These are phyloP conservation scores for Aplodontia rufa DNA, from an alignment of 2,113 vertebrate species.

Conservation along the genomic window DNA sequence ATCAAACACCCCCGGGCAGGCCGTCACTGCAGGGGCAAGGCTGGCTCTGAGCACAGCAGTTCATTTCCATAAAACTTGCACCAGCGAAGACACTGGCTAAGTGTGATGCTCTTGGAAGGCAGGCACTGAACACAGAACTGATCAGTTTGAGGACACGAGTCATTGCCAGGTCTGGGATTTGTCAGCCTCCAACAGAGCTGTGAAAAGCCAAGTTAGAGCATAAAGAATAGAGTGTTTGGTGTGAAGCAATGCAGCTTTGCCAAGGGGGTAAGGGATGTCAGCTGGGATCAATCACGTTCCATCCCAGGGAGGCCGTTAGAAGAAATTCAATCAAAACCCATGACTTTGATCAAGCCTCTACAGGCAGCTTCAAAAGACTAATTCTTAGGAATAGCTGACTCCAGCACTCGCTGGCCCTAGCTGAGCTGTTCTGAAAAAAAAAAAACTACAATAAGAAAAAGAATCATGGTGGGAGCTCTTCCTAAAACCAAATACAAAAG, in stretches of 20 bases:
- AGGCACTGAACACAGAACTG: neutral
- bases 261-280: neutral
- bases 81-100: neutral
- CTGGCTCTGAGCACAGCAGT: rapidly evolving
- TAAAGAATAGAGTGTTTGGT: neutral
- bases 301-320: slow-evolving; percentile 2
- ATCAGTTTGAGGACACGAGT: neutral
- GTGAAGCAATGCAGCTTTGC: neutral
- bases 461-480: neutral
- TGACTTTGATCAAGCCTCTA: slow-evolving; percentile 31
- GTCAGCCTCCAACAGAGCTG: neutral
- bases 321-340: slow-evolving; percentile 45
- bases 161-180: neutral
- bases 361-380: slow-evolving; percentile 27
- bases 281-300: neutral
- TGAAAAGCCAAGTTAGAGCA: neutral
- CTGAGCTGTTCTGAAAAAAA: neutral
- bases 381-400: slow-evolving; percentile 43
- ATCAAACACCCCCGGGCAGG: rapidly evolving
- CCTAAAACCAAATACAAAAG: neutral
- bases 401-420: neutral
- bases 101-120: neutral
- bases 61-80: neutral
- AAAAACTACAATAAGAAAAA: neutral
- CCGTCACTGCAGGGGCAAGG: neutral